Base-by-base conservation (phyloP, 2,888 invertebrate species). In the Oligia strigilis region DNA sequence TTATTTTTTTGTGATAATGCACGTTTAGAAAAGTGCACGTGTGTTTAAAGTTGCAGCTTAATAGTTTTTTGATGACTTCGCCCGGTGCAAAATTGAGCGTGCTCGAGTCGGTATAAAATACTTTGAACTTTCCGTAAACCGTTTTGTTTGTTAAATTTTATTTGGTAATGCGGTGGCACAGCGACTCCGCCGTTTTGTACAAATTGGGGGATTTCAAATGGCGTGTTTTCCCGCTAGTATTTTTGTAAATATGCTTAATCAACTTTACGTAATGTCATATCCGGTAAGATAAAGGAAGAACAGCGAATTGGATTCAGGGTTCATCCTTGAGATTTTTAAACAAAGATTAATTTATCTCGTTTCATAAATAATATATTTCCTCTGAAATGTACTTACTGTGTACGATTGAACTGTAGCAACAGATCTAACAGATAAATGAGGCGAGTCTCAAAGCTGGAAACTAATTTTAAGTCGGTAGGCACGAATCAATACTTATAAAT, bases 401-500 rank as follows among this genome's bases (percentile, higher is more conserved):
- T 81, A 85, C 75, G 85, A 81, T 88, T 80, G 72, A 79, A 83
- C 72, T 79, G 82, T 69, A 86, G 77, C 72, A 89, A 87, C 85
- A 91, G 92, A 91, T 90, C 92, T 92, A 87, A 93, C 91, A 92
- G 94, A 94, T 94, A 95, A 96, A 96, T 95, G 94, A 95, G 93
- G 88, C 91, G 90, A 92, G 92, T 93, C 93, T 94, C 93, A 92
- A 93, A 94, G 92, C 93, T 94, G 89, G 92, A 93, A 97, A 96
- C 96, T 96, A 96, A 97, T 97, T 97, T 97, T 95, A 96, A 96
- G 93, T 95, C 92, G 92, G 88, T 78, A 90, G 92, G 91, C 92
- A 92, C 93, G 93, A 95, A 96, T 95, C 96, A 95, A 97, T 97
- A 95, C 95, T 95, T 95, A 94, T 94, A 94, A 95, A 96, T 96